Percentiles rank a stretch among this genome's conserved stretches.
These are phyloP conservation scores for Heliconius charithonia DNA, from an alignment of 2,888 invertebrate genomes.

Conservation along the genomic window DNA sequence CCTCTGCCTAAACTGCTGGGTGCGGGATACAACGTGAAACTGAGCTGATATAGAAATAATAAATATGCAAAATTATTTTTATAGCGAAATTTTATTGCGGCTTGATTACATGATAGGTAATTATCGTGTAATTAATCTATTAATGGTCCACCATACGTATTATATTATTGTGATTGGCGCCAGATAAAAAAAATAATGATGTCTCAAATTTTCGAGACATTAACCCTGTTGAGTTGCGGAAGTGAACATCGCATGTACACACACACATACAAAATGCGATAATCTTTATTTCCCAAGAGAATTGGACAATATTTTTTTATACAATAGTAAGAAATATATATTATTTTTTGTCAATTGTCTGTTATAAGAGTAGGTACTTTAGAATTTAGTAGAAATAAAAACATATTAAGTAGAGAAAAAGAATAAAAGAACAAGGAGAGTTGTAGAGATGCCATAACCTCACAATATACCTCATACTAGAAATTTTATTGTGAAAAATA, in stretches of 20 bases:
- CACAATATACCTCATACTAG: no score
- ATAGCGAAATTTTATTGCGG: constrained; percentile 10
- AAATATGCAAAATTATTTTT: background rate
- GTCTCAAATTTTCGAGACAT: background rate
- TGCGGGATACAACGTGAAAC: no score
- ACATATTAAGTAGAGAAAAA: no score
- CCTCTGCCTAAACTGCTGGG: no score
- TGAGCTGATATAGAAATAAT: background rate
- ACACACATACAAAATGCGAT: background rate
- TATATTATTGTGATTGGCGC: background rate
- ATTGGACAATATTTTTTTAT: background rate
- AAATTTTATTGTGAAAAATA: no score
- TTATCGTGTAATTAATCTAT: background rate
- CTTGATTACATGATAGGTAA: background rate
- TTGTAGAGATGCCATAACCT: no score
- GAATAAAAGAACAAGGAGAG: no score
- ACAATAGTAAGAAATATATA: no score
- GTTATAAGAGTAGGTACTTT: no score
- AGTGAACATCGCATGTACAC: background rate
- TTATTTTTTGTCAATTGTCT: no score
- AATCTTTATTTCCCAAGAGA: background rate
- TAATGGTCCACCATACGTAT: background rate
- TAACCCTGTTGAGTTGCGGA: background rate
- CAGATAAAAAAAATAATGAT: background rate
- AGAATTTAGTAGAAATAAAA: no score